Evolutionary conservation across 2,888 invertebrate species (phyloP).

Genomic region (Sericinus montela): DNA sequence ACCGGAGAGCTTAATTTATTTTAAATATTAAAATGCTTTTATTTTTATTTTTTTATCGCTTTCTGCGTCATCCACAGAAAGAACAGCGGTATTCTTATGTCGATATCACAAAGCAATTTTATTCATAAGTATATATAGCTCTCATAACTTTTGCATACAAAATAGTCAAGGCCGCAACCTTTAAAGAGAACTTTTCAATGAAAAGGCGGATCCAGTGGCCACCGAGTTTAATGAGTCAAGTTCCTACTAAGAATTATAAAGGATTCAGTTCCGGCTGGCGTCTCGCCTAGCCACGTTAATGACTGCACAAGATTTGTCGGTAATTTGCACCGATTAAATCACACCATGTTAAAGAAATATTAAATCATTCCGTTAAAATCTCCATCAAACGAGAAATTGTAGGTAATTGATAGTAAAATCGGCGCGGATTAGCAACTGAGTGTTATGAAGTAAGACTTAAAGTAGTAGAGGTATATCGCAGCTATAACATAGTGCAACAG

Average conservation of each 20-base stretch:
- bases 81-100: too few species aligned
- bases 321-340: constrained; percentile 3
- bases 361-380: neutral
- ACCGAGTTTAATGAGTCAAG: constrained; percentile 15
- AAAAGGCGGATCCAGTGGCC: constrained; percentile 15
- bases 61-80: too few species aligned
- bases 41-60: too few species aligned
- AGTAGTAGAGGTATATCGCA: constrained; percentile 1
- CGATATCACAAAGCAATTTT: too few species aligned
- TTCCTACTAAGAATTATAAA: constrained; percentile 6
- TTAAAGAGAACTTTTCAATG: constrained; percentile 4
- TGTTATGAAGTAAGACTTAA: constrained; percentile 9
- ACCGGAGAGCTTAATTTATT: too few species aligned
- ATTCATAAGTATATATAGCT: too few species aligned
- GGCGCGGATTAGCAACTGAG: constrained; percentile 1
- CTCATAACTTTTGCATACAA: too few species aligned
- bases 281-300: neutral
- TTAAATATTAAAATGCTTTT: too few species aligned
- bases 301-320: neutral
- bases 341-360: neutral
- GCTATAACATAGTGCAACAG: constrained; percentile 1
- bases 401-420: constrained; percentile 14
- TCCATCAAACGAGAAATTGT: constrained; percentile 8
- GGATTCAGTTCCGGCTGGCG: constrained; percentile 14
- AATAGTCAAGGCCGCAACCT: neutral